Base-by-base conservation (phyloP, 2,797 vertebrate species). In the Dermochelys coriacea region DNA sequence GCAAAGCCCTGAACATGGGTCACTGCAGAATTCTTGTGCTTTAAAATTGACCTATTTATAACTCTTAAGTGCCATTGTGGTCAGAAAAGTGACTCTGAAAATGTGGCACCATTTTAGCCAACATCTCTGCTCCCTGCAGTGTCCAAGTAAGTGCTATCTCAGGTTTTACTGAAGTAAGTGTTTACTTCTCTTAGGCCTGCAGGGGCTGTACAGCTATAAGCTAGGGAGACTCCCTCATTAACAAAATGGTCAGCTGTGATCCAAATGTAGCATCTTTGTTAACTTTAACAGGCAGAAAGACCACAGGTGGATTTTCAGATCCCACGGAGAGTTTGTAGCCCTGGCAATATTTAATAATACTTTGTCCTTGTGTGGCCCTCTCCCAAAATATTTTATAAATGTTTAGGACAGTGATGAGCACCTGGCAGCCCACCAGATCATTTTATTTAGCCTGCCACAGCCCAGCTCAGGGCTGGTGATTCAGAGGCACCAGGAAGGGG, bases 91-190 rank as follows among this genome's bases (percentile, higher is more conserved):
- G 8, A 31, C 50, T n/a, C 14, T 49, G 74, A 77, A 49, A 6
- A 1, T 3, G 31, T 29, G 21, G 31, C 45, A 31, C 57, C 25
- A 5, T 1, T 0, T 0, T 1, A 15, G 6, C 80, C 55, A 78
- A 29, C 55, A 8, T 12, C 5, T 15, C 74, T 49, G 41, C 7
- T 15, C 41, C 74, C 74, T 47, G 74, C 41, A 47, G 25, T 27
- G 41, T 16, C 12, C 4, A 12, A 45, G 74, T 5, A 12, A 45
- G 74, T 5, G 74, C 27, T 9, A 47, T 3, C 45, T 71, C 14
- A 31, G 74, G 27, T 77, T 77, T 77, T 16, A 5, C 45, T 49
- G 74, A 16, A 14, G 41, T 14, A 75, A 75, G 8, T 23, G 27
- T 49, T 77, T 29, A 15, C 74, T 49, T 27, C 50, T 27, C 10